Base-by-base conservation (phyloP, 2,113 vertebrate genomes). In the Excalfactoria chinensis region DNA sequence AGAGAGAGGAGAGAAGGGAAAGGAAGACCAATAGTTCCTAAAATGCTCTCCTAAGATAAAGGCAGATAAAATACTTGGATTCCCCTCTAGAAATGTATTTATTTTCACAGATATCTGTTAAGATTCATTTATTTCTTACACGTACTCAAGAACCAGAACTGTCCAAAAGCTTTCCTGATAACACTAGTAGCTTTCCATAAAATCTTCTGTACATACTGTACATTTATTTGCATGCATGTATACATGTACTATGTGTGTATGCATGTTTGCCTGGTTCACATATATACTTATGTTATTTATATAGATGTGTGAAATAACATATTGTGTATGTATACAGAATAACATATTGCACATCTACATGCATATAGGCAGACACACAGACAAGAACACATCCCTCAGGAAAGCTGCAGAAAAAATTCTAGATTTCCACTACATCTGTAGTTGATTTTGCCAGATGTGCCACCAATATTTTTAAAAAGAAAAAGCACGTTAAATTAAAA, bases 391-490 rank as follows among this genome's bases (percentile, higher is more conserved):
- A 35, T 9, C 44, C 11, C 16, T 25, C 44, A 77, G 7, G 5
- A 79, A 81, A 88, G 23, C 13, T 46, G 44, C 74, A 82, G 28
- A 4, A 92, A 51, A 94, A 93, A 59, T 94, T 92, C 37, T 75
- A 4, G 7, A 87, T 40, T 76, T 49, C 71, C 37, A 70, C 34
- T 58, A 53, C 35, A 67, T 53, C 22, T 85, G 68, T 60, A 73
- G 35, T 77, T 94, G 40, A 89, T 79, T 28, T 73, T 76, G 35
- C 49, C 66, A 64, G 69, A 90, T 7, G 22, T 32, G 30, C 15
- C 80, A 81, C 26, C 18, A 71, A 56, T 40, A 49, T 5, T 66
- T 89, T 72, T 41, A 16, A 28, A 37, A 93, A 80, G 35, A 77
- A 73, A 73, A 8, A 87, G 41, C 26, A 37, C 13, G 87, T 76